Base-by-base conservation (phyloP, 1,140 invertebrate species). In the Anadara kagoshimensis region DNA sequence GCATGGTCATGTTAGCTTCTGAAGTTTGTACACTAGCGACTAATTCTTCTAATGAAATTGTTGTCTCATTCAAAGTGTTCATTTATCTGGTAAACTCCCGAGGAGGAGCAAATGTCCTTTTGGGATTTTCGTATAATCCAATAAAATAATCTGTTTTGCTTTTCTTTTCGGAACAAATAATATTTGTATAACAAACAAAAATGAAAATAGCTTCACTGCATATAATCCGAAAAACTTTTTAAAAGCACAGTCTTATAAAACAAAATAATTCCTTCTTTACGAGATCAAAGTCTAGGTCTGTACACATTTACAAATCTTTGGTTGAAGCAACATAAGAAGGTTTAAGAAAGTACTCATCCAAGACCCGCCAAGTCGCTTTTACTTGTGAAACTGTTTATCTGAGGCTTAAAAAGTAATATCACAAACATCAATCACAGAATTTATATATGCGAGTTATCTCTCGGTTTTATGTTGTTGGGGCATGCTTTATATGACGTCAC, bases 401-500 rank as follows among this genome's bases (percentile, higher is more conserved):
- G 29, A 24, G 53, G 69, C 69, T 71, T 71, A 64, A 71, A 64
- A 54, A 44, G 53, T 63, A 57, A 71, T 71, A 63, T 71, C 69
- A 63, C 57, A 36, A 18, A 41, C 69, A 63, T 63, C 69, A 59
- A 71, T 71, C 44, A 71, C 56, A 63, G 63, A 71, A 71, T 71
- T 63, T 71, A 71, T 71, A 59, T 71, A 71, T 71, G 56, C 58
- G 63, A 41, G 69, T 45, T 71, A 71, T 71, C 69, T 63, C 61
- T 44, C 43, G 24, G 24, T 53, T 71, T 63, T 54, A 61, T 57
- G 59, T 57, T 68, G 68, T 75, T 66, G 65, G 68, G 73, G 73
- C 73, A 75, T 75, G 56, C 73, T 75, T 70, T 49, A 51, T 36
- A 56, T 75, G 73, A 75, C 73, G 73, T 75, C 73, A 75, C 68